Base-by-base conservation (phyloP, 2,888 invertebrate genomes). In the Oeneis ivallda region DNA sequence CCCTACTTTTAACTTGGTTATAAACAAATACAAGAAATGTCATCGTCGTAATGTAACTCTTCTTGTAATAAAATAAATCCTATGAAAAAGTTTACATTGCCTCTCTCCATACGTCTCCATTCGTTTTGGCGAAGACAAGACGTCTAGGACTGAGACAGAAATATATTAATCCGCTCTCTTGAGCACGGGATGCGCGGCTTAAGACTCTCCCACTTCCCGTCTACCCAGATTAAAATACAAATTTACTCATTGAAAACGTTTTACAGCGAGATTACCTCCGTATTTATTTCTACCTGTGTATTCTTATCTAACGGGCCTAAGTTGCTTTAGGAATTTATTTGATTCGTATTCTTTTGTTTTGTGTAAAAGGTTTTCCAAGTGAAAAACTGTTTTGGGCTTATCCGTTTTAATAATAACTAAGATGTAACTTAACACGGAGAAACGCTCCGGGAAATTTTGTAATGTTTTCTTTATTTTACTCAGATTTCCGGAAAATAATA, bases 181-280 rank as follows among this genome's bases (percentile, higher is more conserved):
- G 58, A 70, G 63, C 69, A 65, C 61, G 47, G 68, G 68, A 73
- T 69, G 62, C 58, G 71, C 67, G 68, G 74, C 71, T 73, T 71
- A 72, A 76, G 68, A 70, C 49, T 50, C 64, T 67, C 73, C 71
- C 66, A 70, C 74, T 74, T 76, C 70, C 72, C 69, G 62, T 62
- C 68, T 71, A 56, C 70, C 73, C 74, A 82, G 82, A 86, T 85
- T 87, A 84, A 87, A 87, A 85, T 84, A 86, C 82, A 85, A 85
- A 86, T 62, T 62, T 62, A 82, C 82, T 85, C 84, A 86, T 84
- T 85, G 85, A 83, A 84, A 83, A 78, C 82, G 82, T 81, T 86
- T 62, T 80, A 79, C 79, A 79, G 79, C 72, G 72, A 80, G 82
- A 82, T 86, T 84, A 85, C 81, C 75, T 75, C 70, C 68, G 75